Evolutionary conservation across 2,888 invertebrate genomes (phyloP), one percentile per base, ranked within the genome.

Genomic region (Cosmopolites sordidus): DNA sequence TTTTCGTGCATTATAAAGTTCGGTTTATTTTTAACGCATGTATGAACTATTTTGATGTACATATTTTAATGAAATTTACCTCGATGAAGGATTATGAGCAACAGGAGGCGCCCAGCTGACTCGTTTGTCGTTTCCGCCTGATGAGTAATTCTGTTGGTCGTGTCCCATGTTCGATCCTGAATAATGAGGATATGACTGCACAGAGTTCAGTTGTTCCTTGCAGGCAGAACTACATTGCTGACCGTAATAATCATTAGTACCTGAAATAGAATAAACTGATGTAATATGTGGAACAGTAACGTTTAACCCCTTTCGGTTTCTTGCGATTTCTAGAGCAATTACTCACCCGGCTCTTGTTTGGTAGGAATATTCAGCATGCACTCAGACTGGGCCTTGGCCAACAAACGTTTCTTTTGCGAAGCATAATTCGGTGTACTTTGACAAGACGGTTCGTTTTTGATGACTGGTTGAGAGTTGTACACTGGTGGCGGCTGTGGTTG

Each of bases 371-470:
- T 76, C 67, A 82, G 74, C 72, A 80, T 79, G 66, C 84, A 84
- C 65, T 87, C 86, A 14, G 83, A 85, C 68, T 92, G 91, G 49
- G 90, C 91, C 75, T 93, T 90, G 48, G 92, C 92, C 58, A 93
- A 75, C 48, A 93, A 77, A 18, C 92, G 82, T 73, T 93, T 93
- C 81, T 93, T 93, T 75, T 93, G 92, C 47, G 89, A 84, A 59
- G 82, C 77, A 41, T 72, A 72, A 58, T 70, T 67, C 9, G 59
- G 58, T n/a, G 45, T 42, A 45, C 61, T 59, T 57, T 51, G 61
- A 59, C 53, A 41, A 1, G 51, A 48, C 3, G 80, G 80, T 64
- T 80, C 80, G 60, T 79, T 78, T 60, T 81, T 81, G 50, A 81
- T 79, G 47, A 72, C 66, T 48, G 64, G 65, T 12, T 54, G 57